Conservation (phyloP, 1,140 invertebrate species). For the Drosophila lacertosa region DNA sequence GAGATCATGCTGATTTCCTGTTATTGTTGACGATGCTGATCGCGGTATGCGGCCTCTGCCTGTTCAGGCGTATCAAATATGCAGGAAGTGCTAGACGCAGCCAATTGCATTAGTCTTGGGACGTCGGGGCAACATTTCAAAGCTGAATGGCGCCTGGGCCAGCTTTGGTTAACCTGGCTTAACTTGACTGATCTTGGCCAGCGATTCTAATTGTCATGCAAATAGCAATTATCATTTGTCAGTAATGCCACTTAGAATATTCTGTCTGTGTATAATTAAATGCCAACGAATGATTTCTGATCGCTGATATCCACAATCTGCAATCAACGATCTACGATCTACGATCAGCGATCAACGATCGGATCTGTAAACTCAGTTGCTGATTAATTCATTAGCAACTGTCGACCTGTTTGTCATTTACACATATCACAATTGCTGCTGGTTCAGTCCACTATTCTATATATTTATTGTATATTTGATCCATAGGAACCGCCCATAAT, state of each 20-base stretch:
- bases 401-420: conserved; percentile 73
- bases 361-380: conserved; percentile 19
- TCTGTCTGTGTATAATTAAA: conserved; percentile 60
- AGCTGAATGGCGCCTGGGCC: conserved; percentile 63
- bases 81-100: conserved; percentile 67
- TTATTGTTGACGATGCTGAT: conserved; percentile 19
- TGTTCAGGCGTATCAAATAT: conserved; percentile 54
- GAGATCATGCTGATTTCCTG: conserved; percentile 10
- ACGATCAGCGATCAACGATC: conserved; percentile 20
- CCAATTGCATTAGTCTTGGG: conserved; percentile 63
- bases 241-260: conserved; percentile 65
- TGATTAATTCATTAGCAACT: conserved; percentile 78
- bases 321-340: conserved; percentile 36
- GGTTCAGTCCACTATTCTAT: background rate
- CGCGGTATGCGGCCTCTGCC: conserved; percentile 33
- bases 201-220: conserved; percentile 74
- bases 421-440: conserved; percentile 36
- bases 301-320: conserved; percentile 12
- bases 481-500: conserved; percentile 24
- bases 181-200: conserved; percentile 31
- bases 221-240: conserved; percentile 81
- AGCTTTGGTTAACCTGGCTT: conserved; percentile 9
- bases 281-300: conserved; percentile 59
- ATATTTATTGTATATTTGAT: background rate
- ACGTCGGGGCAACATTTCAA: conserved; percentile 61